These are phyloP conservation scores for Jacana jacana DNA, from an alignment of 2,113 vertebrate species.

Conservation along the genomic window DNA sequence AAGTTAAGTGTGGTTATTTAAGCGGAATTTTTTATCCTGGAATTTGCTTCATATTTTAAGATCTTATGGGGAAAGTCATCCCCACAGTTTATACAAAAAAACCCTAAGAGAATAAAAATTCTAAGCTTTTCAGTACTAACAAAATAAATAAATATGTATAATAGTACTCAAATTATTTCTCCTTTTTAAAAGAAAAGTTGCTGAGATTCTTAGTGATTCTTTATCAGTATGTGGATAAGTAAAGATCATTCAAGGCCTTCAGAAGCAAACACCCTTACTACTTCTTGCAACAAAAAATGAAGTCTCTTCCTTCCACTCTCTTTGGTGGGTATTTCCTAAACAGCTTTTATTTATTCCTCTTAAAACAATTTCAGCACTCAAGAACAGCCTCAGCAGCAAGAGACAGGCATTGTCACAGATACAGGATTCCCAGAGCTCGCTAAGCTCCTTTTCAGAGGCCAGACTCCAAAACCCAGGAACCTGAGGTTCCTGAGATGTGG, in stretches of 20 bases:
- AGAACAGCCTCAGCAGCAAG: not conserved
- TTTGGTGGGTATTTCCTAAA: not conserved
- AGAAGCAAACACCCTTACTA: not conserved
- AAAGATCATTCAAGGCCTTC: not conserved
- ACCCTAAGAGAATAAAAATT: no score
- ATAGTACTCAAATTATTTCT: not conserved
- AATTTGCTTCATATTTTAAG: not conserved
- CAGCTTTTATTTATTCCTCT: not conserved
- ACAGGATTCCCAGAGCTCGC: fast-evolving
- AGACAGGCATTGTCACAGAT: not conserved
- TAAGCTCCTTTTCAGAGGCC: not conserved
- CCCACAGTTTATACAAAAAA: not conserved
- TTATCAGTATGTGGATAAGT: not conserved
- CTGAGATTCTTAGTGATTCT: not conserved
- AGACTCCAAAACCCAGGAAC: not conserved
- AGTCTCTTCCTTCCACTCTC: not conserved
- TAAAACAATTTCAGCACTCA: not conserved
- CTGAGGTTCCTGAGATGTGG: not conserved
- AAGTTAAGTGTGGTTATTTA: not conserved
- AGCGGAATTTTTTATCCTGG: not conserved
- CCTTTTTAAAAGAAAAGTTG: not conserved
- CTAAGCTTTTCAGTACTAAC: not conserved
- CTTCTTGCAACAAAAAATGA: not conserved
- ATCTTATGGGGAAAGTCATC: not conserved
- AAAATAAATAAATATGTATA: not conserved